phyloP scores from a whole-genome alignment of 2,113 vertebrate species.

The Pterophyllum scalare region DNA sequence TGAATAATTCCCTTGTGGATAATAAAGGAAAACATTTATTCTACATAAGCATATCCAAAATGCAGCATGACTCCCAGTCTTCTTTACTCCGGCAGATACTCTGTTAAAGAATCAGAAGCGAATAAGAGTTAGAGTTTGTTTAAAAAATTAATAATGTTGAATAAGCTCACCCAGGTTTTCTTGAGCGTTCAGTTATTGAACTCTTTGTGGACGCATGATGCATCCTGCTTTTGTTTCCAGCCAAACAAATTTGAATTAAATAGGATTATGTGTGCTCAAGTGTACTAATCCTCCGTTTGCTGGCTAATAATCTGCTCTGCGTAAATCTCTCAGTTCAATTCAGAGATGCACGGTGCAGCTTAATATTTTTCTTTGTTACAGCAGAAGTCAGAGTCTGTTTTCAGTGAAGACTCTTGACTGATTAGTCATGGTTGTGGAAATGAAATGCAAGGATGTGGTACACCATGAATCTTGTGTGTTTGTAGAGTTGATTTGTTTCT shows the following conservation, averaged over 20 bases:
- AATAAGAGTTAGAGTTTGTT: not conserved
- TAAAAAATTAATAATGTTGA: not conserved
- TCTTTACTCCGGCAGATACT: not conserved
- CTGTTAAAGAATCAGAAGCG: not conserved
- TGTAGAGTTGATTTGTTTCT: not conserved
- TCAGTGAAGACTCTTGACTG: not conserved
- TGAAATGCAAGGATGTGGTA: not conserved
- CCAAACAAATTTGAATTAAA: constrained; percentile 29
- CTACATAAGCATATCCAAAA: not conserved
- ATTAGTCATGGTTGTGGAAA: not conserved
- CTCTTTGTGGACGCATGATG: not conserved
- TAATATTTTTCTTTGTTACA: not conserved
- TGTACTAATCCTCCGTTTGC: constrained; percentile 30
- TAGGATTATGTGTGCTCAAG: constrained; percentile 31
- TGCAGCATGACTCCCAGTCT: not conserved
- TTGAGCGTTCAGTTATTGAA: not conserved
- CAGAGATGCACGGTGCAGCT: not conserved
- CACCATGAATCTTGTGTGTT: not conserved
- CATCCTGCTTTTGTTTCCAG: constrained; percentile 9
- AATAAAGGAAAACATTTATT: not conserved
- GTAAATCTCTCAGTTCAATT: not conserved
- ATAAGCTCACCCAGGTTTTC: not conserved
- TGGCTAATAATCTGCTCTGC: constrained; percentile 15
- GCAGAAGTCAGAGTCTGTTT: not conserved
- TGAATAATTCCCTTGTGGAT: not conserved